Percentiles rank a stretch among this genome's conserved stretches.
Evolutionary conservation across 2,888 invertebrate genomes (phyloP).

Genomic region (Hyposoter dolosus): DNA sequence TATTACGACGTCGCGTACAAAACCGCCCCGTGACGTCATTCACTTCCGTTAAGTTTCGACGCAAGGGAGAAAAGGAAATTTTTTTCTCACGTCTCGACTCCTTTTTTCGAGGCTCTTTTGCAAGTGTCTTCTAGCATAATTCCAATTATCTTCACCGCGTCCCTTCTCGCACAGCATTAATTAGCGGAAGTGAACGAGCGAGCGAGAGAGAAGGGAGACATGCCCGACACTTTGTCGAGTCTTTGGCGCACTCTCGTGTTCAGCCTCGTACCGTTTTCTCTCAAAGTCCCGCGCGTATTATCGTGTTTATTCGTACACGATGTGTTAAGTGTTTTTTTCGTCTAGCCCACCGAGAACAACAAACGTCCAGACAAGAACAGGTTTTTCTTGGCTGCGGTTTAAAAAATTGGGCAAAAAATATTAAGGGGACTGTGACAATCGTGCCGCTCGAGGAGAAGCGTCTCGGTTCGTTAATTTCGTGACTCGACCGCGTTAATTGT

Average conservation of each 20-base stretch:
- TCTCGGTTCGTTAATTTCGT: constrained; percentile 82
- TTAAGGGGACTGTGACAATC: constrained; percentile 63
- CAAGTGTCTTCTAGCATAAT: constrained; percentile 80
- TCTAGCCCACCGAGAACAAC: constrained; percentile 39
- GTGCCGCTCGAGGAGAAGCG: constrained; percentile 61
- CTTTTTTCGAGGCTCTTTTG: constrained; percentile 70
- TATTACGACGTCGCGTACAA: constrained; percentile 76
- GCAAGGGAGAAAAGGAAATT: constrained; percentile 1
- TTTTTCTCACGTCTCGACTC: constrained; percentile 64
- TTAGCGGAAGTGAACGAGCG: constrained; percentile 78
- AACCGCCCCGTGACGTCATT: constrained; percentile 76
- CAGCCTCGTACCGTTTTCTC: constrained; percentile 59
- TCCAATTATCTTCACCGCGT: constrained; percentile 81
- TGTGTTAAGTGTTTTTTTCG: constrained; percentile 26
- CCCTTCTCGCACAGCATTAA: constrained; percentile 75
- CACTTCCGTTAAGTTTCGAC: constrained; percentile 80
- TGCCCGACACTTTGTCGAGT: constrained; percentile 75
- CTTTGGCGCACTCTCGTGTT: constrained; percentile 68
- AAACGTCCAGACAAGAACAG: constrained; percentile 72
- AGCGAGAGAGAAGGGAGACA: constrained; percentile 67
- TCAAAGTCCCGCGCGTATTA: constrained; percentile 44
- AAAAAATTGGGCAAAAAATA: constrained; percentile 58
- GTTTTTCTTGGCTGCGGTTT: constrained; percentile 71
- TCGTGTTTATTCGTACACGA: constrained; percentile 18
- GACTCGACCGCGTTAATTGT: constrained; percentile 82